phyloP scores from a whole-genome alignment of 1,140 invertebrate genomes.

The Sarcophaga bullata region DNA sequence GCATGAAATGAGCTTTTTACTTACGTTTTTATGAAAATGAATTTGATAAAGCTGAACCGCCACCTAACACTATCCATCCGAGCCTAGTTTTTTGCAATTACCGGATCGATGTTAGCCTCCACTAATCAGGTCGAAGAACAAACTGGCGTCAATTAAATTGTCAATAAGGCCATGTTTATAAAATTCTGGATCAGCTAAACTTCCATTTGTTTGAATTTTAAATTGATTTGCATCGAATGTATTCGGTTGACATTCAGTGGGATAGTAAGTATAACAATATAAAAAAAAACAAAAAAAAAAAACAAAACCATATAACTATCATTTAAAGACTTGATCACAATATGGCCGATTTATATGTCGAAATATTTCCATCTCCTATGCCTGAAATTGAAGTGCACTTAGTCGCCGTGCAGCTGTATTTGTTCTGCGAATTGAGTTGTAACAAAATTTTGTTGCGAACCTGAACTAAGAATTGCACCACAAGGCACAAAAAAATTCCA shows the following conservation, averaged over 20 bases:
- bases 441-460: slow-evolving; percentile 39
- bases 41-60: neutral
- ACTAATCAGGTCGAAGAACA: too few species aligned
- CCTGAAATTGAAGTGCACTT: neutral
- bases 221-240: neutral
- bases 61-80: slow-evolving; percentile 40
- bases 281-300: too few species aligned
- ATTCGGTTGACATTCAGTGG: neutral
- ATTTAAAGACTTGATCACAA: slow-evolving; percentile 19
- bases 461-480: slow-evolving; percentile 34
- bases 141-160: too few species aligned
- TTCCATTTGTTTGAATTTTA: slow-evolving; percentile 9
- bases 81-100: slow-evolving; percentile 41
- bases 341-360: neutral
- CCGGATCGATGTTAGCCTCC: slow-evolving; percentile 1
- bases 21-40: neutral
- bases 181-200: slow-evolving; percentile 31
- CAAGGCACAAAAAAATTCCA: slow-evolving; percentile 29
- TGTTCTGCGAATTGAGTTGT: slow-evolving; percentile 28
- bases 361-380: slow-evolving; percentile 5
- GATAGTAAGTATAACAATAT: too few species aligned
- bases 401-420: neutral
- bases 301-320: too few species aligned
- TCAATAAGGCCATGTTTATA: too few species aligned
- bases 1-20: too few species aligned